Percentiles rank a stretch among this genome's conserved stretches.
phyloP scores from a whole-genome alignment of 1,140 invertebrate genomes.

The Chironomus striatipennis region DNA sequence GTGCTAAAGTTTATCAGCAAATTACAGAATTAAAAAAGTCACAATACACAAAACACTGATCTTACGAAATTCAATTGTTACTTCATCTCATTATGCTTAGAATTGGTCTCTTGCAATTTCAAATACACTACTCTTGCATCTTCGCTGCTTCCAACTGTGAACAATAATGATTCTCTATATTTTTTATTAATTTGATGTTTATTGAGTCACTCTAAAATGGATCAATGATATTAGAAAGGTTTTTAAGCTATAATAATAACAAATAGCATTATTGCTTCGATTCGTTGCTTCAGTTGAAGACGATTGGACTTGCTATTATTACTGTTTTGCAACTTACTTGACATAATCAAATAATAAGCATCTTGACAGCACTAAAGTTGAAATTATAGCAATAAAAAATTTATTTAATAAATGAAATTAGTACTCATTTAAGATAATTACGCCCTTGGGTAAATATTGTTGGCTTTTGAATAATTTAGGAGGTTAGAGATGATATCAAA shows the following conservation, averaged over 20 bases:
- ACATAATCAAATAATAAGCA: not conserved
- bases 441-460: too few species aligned
- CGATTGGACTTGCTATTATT: not conserved
- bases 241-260: too few species aligned
- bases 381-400: too few species aligned
- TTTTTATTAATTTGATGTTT: too few species aligned
- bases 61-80: not conserved
- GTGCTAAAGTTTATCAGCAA: constrained; percentile 12
- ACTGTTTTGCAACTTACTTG: not conserved
- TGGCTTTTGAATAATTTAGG: too few species aligned
- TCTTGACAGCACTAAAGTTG: not conserved
- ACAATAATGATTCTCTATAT: not conserved
- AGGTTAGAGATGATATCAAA: too few species aligned
- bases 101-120: not conserved
- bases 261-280: not conserved
- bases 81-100: not conserved
- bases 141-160: not conserved
- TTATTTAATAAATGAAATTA: too few species aligned
- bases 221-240: not conserved
- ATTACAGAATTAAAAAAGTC: not conserved
- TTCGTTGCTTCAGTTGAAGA: too few species aligned
- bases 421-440: too few species aligned
- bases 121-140: not conserved
- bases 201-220: not conserved
- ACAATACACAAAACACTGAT: not conserved